phyloP scores from a whole-genome alignment of 2,113 vertebrate species.

The Vireo altiloquus region DNA sequence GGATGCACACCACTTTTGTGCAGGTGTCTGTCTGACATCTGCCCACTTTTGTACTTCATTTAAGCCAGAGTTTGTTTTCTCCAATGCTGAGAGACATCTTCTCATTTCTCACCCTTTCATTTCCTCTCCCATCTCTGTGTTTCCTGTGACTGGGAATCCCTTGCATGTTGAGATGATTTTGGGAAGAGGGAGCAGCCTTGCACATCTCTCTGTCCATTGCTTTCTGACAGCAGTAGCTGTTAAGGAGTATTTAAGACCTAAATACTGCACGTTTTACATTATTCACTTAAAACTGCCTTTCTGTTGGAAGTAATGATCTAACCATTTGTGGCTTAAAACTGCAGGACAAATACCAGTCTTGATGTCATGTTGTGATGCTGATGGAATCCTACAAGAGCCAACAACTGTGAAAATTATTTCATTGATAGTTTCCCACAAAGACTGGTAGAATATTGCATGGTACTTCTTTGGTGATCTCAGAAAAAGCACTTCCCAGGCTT shows the following conservation, averaged over 20 bases:
- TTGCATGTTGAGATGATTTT: background rate
- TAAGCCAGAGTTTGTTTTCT: background rate
- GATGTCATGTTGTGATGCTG: fast-evolving
- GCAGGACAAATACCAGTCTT: background rate
- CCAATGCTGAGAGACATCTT: background rate
- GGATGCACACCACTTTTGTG: background rate
- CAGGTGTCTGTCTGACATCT: background rate
- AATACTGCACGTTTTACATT: background rate
- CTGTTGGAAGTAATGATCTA: background rate
- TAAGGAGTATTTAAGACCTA: background rate
- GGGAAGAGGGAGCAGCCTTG: background rate
- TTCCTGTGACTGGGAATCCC: background rate
- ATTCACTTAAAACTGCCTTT: background rate
- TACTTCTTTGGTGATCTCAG: background rate
- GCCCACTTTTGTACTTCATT: background rate
- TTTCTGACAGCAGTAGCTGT: background rate
- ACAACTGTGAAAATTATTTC: background rate
- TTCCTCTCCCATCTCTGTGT: background rate
- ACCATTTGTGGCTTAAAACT: background rate
- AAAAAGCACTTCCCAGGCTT: background rate
- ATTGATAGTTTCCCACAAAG: background rate
- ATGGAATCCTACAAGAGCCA: background rate
- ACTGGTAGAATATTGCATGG: background rate
- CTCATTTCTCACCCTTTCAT: background rate
- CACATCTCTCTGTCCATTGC: background rate